Evolutionary conservation across 2,797 vertebrate species (phyloP).

Genomic region (Lophotriccus pileatus): DNA sequence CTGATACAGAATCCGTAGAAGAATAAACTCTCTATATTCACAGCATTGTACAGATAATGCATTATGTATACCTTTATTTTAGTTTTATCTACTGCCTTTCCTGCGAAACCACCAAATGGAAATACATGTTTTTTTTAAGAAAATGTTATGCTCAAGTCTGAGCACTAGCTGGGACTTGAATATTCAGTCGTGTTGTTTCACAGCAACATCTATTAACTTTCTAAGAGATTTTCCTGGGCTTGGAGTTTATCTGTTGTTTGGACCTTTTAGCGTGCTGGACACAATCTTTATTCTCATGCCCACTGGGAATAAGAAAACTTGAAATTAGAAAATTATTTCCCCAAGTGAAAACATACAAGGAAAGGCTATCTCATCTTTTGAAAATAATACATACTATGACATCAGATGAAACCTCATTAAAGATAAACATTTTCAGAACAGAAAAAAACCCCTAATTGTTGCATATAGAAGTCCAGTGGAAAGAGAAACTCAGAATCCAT

Average conservation of each 20-base stretch:
- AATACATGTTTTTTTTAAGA: rapidly evolving
- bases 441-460: background rate
- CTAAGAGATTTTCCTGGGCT: background rate
- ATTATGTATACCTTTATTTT: background rate
- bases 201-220: background rate
- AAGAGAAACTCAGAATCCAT: background rate
- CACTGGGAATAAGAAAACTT: background rate
- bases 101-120: background rate
- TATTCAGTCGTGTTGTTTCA: background rate
- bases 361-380: background rate
- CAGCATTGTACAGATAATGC: background rate
- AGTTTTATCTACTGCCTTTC: background rate
- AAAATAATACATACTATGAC: background rate
- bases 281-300: background rate
- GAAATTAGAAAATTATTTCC: background rate
- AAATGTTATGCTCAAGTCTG: background rate
- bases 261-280: background rate
- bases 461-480: background rate
- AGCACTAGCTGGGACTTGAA: background rate
- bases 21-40: background rate
- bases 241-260: background rate
- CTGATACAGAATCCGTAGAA: background rate
- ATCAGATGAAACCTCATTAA: background rate
- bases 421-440: background rate
- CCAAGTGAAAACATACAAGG: background rate